Conservation (phyloP, 2,797 vertebrate genomes). For the Capromys pilorides region DNA sequence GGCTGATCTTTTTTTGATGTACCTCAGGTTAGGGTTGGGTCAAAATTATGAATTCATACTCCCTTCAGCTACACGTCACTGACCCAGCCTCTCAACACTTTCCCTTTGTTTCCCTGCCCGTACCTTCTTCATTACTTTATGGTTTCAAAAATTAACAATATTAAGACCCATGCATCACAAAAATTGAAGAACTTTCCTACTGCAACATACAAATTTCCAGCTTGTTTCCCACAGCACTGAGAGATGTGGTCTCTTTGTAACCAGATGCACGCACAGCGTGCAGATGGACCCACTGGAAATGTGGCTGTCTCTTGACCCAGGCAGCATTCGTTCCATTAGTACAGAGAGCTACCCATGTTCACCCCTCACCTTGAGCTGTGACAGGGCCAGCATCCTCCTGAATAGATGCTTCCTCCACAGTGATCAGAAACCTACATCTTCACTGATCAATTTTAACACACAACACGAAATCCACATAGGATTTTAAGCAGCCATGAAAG, state of each 20-base stretch:
- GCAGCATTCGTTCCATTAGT: background rate
- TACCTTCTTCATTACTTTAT: background rate
- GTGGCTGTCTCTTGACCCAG: background rate
- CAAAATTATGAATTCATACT: background rate
- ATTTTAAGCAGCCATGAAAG: background rate
- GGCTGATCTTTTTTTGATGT: background rate
- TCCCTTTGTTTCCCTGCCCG: background rate
- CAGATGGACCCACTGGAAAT: background rate
- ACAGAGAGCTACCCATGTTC: accelerated
- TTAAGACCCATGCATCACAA: background rate
- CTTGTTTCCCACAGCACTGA: background rate
- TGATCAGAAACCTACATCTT: background rate
- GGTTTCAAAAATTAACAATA: background rate
- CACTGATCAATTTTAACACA: background rate
- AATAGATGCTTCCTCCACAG: background rate
- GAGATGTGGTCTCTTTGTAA: background rate
- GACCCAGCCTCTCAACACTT: background rate
- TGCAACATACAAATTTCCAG: background rate
- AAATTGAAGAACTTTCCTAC: background rate
- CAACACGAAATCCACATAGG: background rate
- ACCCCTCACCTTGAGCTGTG: background rate
- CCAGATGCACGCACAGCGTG: background rate
- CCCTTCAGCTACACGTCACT: background rate
- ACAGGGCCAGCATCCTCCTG: accelerated
- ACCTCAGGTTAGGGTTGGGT: constrained; percentile 9